Conservation (phyloP, 2,888 invertebrate species). For the Nemotelus pantherinus region DNA sequence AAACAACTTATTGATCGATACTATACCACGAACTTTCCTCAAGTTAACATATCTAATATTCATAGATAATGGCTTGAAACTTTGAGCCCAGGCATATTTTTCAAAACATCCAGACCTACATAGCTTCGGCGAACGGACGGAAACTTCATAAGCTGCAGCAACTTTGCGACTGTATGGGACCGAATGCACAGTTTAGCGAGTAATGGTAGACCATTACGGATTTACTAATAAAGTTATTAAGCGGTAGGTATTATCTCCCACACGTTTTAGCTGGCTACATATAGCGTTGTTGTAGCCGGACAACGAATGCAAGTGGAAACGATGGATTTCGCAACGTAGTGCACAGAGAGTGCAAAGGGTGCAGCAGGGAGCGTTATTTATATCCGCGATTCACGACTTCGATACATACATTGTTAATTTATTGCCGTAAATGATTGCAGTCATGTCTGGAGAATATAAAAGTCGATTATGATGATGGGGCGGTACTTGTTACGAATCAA, state of each 20-base stretch:
- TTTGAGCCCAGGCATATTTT: neutral
- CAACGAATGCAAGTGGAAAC: neutral
- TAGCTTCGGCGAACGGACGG: too few relatives aligned
- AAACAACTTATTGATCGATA: too few relatives aligned
- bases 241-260: conserved; percentile 32
- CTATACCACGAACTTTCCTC: too few relatives aligned
- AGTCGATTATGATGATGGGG: conserved; percentile 38
- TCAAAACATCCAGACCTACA: too few relatives aligned
- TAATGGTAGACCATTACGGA: conserved; percentile 30
- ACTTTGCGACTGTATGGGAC: neutral
- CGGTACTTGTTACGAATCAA: conserved; percentile 42
- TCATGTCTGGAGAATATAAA: conserved; percentile 40
- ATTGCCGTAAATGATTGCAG: conserved; percentile 40
- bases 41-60: neutral
- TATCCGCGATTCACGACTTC: conserved; percentile 17
- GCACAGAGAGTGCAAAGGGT: neutral
- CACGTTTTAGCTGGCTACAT: neutral
- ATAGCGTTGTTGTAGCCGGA: neutral
- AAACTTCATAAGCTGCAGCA: too few relatives aligned
- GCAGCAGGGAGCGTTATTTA: conserved; percentile 25
- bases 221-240: conserved; percentile 41
- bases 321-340: neutral
- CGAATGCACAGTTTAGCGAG: conserved; percentile 17
- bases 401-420: conserved; percentile 40
- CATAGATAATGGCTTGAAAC: neutral